These are phyloP conservation scores for Scaptomyza tumidula DNA, from an alignment of 2,888 invertebrate genomes.

Conservation along the genomic window DNA sequence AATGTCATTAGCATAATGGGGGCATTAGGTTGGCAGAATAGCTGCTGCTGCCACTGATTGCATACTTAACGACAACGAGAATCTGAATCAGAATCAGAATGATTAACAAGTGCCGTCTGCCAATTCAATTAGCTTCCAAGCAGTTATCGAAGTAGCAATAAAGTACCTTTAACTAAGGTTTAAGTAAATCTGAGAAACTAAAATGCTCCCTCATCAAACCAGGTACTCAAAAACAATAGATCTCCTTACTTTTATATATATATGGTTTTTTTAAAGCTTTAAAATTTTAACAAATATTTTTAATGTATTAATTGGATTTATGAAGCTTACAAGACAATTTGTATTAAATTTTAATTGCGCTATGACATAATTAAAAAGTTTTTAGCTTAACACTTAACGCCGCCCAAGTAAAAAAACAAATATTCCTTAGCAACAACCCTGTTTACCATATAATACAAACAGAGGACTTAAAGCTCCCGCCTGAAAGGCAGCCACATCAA, in stretches of 20 bases:
- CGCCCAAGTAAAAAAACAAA: too few species aligned
- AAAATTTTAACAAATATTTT: too few species aligned
- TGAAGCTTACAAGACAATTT: too few species aligned
- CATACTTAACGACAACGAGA: constrained; percentile 58
- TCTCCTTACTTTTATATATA: too few species aligned
- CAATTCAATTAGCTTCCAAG: constrained; percentile 72
- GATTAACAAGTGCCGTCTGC: constrained; percentile 41
- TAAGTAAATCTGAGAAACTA: too few species aligned
- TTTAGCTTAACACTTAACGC: too few species aligned
- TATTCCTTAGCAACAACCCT: neutral
- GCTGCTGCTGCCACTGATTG: constrained; percentile 57
- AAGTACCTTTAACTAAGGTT: neutral
- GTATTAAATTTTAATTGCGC: too few species aligned
- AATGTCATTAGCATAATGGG: constrained; percentile 79
- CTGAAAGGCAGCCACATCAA: constrained; percentile 46
- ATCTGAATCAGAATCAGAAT: neutral
- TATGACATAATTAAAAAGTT: too few species aligned
- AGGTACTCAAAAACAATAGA: too few species aligned
- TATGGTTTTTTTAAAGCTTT: too few species aligned
- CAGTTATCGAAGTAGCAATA: constrained; percentile 4
- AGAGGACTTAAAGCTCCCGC: neutral
- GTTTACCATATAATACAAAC: constrained; percentile 12
- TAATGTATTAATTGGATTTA: too few species aligned
- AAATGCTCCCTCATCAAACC: too few species aligned
- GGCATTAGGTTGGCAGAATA: constrained; percentile 68